Conservation (phyloP, 2,113 vertebrate species). For the Mus pahari region DNA sequence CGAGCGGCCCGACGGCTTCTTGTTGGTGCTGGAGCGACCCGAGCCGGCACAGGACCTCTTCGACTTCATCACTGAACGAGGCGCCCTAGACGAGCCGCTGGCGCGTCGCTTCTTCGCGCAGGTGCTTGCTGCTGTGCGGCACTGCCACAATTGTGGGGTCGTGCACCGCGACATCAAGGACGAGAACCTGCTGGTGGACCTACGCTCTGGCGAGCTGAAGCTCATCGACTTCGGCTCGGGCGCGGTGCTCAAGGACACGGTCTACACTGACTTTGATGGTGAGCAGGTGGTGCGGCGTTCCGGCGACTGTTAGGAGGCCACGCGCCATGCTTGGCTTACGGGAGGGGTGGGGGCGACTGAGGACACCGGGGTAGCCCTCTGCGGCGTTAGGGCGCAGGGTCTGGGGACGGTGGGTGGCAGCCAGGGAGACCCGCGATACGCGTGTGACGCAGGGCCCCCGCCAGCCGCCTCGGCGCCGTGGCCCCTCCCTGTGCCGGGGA, state of each 20-base stretch:
- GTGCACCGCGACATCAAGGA: constrained; percentile 99
- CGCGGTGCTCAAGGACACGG: constrained; percentile 97
- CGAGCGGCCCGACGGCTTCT: constrained; percentile 96
- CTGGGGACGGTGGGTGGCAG: background rate
- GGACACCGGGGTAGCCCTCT: background rate
- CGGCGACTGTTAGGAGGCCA: background rate
- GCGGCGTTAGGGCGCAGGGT: too few species aligned
- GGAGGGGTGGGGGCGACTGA: background rate
- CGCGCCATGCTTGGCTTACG: background rate
- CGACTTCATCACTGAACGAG: constrained; percentile 98
- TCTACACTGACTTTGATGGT: constrained; percentile 99
- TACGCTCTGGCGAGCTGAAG: constrained; percentile 95
- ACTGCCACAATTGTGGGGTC: constrained; percentile 96
- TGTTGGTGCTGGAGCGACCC: constrained; percentile 96
- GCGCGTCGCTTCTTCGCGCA: constrained; percentile 96
- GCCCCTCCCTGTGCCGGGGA: background rate
- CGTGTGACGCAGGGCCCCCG: background rate
- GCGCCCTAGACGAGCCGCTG: constrained; percentile 95
- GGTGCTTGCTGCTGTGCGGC: constrained; percentile 96
- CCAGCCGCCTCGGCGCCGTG: too few species aligned
- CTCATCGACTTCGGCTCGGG: constrained; percentile 99
- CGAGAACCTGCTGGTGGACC: constrained; percentile 97
- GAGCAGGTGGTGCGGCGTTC: constrained; percentile 68
- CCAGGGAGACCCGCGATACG: background rate
- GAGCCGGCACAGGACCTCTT: constrained; percentile 97